These are phyloP conservation scores for Cygnus atratus DNA, from an alignment of 2,113 vertebrate species.

Conservation along the genomic window DNA sequence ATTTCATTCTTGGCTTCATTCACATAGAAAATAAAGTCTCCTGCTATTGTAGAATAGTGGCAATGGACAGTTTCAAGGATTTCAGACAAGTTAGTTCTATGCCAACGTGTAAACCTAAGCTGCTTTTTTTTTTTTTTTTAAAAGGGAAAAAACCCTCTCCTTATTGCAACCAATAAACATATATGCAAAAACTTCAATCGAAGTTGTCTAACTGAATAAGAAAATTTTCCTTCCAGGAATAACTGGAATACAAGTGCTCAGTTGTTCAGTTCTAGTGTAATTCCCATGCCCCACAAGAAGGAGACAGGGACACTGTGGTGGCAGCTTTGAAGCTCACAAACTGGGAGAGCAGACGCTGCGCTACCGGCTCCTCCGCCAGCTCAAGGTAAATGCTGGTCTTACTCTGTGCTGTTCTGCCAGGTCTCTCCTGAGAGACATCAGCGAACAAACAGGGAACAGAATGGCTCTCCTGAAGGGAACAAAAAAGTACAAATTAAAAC, in stretches of 20 bases:
- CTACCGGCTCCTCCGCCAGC: neutral
- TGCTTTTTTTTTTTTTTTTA: neutral
- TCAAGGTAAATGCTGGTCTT: neutral
- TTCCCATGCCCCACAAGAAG: neutral
- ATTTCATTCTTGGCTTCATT: neutral
- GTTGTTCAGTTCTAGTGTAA: neutral
- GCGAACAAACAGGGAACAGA: accelerated
- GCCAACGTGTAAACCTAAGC: neutral
- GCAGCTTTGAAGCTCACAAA: neutral
- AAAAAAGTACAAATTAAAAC: neutral
- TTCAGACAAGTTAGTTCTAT: neutral
- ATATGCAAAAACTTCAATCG: neutral
- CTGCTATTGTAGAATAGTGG: neutral
- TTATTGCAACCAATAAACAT: neutral
- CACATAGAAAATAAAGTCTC: neutral
- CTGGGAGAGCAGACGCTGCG: neutral
- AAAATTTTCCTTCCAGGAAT: neutral
- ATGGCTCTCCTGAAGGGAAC: neutral
- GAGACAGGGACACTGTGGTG: accelerated
- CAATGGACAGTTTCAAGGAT: neutral
- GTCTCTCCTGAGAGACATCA: neutral
- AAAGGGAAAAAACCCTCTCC: neutral
- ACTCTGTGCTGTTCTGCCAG: neutral
- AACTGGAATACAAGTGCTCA: neutral
- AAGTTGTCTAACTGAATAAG: neutral